Conservation (phyloP, 2,888 invertebrate species). For the Anodontia alba region DNA sequence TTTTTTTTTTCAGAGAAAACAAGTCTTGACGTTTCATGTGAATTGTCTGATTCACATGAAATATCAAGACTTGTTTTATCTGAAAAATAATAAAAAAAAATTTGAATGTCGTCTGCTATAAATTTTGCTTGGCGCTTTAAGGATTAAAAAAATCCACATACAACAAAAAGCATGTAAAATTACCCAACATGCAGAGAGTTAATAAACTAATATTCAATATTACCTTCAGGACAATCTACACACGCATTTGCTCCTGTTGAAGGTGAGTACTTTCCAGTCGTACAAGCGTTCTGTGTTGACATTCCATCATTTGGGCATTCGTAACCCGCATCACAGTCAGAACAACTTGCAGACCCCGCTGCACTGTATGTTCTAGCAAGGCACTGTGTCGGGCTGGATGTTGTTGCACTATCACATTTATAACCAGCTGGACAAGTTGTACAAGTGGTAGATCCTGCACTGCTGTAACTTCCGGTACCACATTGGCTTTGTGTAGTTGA, state of each 20-base stretch:
- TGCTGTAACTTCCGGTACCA: conserved; percentile 72
- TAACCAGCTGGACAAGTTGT: conserved; percentile 69
- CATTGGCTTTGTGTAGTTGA: conserved; percentile 41
- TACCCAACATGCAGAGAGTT: too few relatives aligned
- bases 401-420: conserved; percentile 56
- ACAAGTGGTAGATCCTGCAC: conserved; percentile 67
- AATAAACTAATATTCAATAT: too few relatives aligned
- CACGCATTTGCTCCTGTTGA: conserved; percentile 65
- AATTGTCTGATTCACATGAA: too few relatives aligned
- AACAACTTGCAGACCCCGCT: conserved; percentile 65
- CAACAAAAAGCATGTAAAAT: too few relatives aligned
- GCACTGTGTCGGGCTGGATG: conserved; percentile 55
- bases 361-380: conserved; percentile 70
- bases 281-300: conserved; percentile 64
- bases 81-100: too few relatives aligned
- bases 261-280: conserved; percentile 66
- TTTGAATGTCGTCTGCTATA: too few relatives aligned
- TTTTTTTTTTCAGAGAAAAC: too few relatives aligned
- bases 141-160: too few relatives aligned
- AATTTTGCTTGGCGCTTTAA: too few relatives aligned
- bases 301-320: conserved; percentile 76
- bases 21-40: too few relatives aligned
- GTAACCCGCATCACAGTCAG: conserved; percentile 68
- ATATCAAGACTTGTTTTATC: too few relatives aligned
- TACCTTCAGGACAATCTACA: conserved; percentile 64